phyloP scores from a whole-genome alignment of 2,113 vertebrate species.

The Tychaedon coryphoeus region DNA sequence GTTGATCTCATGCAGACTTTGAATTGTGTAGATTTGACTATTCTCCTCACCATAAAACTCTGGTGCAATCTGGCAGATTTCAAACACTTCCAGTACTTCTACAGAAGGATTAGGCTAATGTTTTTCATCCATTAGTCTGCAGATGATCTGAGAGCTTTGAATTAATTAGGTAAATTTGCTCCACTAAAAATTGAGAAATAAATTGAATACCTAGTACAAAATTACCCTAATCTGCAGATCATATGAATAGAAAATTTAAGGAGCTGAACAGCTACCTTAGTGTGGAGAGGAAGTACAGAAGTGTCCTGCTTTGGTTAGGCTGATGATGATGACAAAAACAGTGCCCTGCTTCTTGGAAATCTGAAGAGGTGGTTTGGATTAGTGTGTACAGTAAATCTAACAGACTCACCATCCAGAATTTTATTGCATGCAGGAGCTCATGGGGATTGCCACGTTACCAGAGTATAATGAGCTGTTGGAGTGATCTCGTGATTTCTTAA shows the following conservation, averaged over 20 bases:
- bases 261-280: not conserved
- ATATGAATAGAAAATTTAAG: not conserved
- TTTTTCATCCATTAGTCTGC: not conserved
- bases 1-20: not conserved
- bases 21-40: not conserved
- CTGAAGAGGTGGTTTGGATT: not conserved
- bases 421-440: not conserved
- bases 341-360: not conserved
- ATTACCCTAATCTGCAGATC: not conserved
- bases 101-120: not conserved
- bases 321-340: not conserved
- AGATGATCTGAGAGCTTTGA: not conserved
- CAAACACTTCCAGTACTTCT: not conserved
- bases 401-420: not conserved
- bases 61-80: not conserved
- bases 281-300: not conserved
- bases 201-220: not conserved
- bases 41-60: not conserved
- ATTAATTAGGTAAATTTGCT: not conserved
- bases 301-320: not conserved
- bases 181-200: not conserved
- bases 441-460: rapidly evolving
- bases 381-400: not conserved
- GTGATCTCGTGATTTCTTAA: not conserved
- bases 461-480: not conserved